A percentile compares a stretch with the other conserved stretches of the same genome.
phyloP scores from a whole-genome alignment of 2,113 vertebrate genomes.

The Macheiramphus alcinus region DNA sequence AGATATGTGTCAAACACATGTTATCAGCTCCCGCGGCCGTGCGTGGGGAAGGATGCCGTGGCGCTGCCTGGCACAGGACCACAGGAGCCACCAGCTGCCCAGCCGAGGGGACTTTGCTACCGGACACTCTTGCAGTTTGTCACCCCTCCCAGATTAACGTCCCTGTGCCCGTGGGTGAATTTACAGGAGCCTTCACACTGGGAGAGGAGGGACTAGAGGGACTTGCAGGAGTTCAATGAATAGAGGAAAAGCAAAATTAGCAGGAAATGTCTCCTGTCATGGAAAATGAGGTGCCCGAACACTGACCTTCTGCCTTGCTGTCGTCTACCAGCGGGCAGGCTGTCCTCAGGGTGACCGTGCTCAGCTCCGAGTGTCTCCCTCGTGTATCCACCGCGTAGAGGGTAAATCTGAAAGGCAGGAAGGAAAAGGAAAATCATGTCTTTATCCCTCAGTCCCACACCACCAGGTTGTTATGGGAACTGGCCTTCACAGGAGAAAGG shows the following conservation, averaged over 20 bases:
- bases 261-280: fast-evolving
- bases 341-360: conserved; percentile 88
- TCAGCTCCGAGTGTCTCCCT: conserved; percentile 89
- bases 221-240: background rate
- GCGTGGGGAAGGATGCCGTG: fast-evolving
- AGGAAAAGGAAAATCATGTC: background rate
- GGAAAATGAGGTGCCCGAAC: background rate
- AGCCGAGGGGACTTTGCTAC: background rate
- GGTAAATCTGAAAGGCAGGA: conserved; percentile 82
- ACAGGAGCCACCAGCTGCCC: background rate
- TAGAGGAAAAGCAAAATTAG: background rate
- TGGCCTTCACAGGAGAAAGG: background rate
- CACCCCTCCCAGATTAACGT: fast-evolving
- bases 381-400: conserved; percentile 92
- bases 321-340: conserved; percentile 95
- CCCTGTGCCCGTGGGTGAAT: fast-evolving
- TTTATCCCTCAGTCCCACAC: background rate
- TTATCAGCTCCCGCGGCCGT: fast-evolving
- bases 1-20: fast-evolving
- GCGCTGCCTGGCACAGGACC: background rate
- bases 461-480: background rate
- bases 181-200: background rate
- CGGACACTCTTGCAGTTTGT: background rate
- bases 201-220: background rate
- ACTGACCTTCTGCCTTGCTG: conserved; percentile 93